These are phyloP conservation scores for Pantherophis vulpinus DNA, from an alignment of 2,797 vertebrate species.

Conservation along the genomic window DNA sequence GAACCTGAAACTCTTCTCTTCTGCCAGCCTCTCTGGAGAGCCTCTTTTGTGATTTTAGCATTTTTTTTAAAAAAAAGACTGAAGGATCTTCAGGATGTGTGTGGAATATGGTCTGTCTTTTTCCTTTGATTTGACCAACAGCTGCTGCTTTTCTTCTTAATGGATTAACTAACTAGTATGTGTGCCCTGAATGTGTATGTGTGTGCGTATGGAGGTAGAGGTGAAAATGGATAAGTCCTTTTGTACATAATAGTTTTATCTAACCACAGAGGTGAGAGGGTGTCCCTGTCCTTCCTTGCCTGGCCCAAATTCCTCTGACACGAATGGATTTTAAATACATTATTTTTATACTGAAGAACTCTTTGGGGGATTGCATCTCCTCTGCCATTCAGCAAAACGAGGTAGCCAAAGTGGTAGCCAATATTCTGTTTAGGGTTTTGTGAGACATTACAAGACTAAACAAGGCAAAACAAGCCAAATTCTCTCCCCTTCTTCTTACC, in stretches of 20 bases:
- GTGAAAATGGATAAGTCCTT: slow-evolving; percentile 46
- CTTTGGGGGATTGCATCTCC: slow-evolving; percentile 52
- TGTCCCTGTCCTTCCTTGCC: slow-evolving; percentile 64
- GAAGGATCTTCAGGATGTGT: slow-evolving; percentile 82
- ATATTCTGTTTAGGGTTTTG: slow-evolving; percentile 53
- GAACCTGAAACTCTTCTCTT: slow-evolving; percentile 72
- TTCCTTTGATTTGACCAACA: slow-evolving; percentile 87
- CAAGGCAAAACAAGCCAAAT: slow-evolving; percentile 37
- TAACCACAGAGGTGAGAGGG: slow-evolving; percentile 63
- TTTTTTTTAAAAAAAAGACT: slow-evolving; percentile 59
- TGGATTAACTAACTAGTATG: slow-evolving; percentile 63
- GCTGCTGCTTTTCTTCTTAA: slow-evolving; percentile 86
- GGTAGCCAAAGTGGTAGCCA: slow-evolving; percentile 53
- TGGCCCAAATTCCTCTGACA: background rate
- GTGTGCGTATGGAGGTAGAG: slow-evolving; percentile 49
- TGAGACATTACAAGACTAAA: slow-evolving; percentile 67
- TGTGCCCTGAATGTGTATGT: slow-evolving; percentile 19
- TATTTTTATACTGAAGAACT: slow-evolving; percentile 57
- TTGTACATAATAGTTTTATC: slow-evolving; percentile 78
- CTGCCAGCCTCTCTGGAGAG: slow-evolving; percentile 51
- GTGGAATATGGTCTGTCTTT: slow-evolving; percentile 72
- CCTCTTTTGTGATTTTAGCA: slow-evolving; percentile 22
- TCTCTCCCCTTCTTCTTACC: background rate
- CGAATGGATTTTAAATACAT: slow-evolving; percentile 44
- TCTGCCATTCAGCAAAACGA: slow-evolving; percentile 45